Conservation (phyloP, 1,140 invertebrate species). For the Drosophila sproati region DNA sequence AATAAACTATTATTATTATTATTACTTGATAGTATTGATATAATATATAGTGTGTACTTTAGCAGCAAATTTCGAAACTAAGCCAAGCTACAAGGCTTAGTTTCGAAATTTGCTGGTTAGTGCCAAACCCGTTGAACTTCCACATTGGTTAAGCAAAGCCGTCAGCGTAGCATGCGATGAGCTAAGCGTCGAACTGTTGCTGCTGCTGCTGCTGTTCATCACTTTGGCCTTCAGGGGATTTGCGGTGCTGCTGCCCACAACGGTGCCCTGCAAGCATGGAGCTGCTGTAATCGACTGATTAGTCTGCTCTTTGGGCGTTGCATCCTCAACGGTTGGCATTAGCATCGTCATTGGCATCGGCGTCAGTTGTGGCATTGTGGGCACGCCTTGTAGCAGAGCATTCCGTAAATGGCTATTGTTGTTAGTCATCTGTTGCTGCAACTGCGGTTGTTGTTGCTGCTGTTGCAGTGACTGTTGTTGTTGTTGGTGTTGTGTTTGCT, state of each 20-base stretch:
- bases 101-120: conserved; percentile 61
- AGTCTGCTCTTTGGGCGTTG: conserved; percentile 45
- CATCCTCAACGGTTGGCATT: conserved; percentile 21
- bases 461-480: conserved; percentile 26
- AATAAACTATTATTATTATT: conserved; percentile 4
- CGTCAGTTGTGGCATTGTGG: conserved; percentile 13
- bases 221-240: conserved; percentile 49
- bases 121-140: conserved; percentile 24
- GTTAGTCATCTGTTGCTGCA: conserved; percentile 17
- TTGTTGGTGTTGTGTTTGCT: conserved; percentile 25
- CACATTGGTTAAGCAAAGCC: conserved; percentile 71
- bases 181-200: conserved; percentile 68
- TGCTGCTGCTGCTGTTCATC: conserved; percentile 37
- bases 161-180: conserved; percentile 82
- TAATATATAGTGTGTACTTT: background rate
- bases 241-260: conserved; percentile 60
- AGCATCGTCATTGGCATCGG: conserved; percentile 8
- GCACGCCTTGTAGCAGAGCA: conserved; percentile 24
- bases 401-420: conserved; percentile 23
- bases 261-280: conserved; percentile 64
- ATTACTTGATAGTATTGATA: background rate
- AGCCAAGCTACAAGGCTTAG: too few species aligned
- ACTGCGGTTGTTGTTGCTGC: conserved; percentile 36
- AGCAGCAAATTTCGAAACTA: too few species aligned
- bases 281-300: conserved; percentile 29